A percentile compares a stretch with the other conserved stretches of the same genome.
These are phyloP conservation scores for Torymus auratus DNA, from an alignment of 2,888 invertebrate genomes.

Conservation along the genomic window DNA sequence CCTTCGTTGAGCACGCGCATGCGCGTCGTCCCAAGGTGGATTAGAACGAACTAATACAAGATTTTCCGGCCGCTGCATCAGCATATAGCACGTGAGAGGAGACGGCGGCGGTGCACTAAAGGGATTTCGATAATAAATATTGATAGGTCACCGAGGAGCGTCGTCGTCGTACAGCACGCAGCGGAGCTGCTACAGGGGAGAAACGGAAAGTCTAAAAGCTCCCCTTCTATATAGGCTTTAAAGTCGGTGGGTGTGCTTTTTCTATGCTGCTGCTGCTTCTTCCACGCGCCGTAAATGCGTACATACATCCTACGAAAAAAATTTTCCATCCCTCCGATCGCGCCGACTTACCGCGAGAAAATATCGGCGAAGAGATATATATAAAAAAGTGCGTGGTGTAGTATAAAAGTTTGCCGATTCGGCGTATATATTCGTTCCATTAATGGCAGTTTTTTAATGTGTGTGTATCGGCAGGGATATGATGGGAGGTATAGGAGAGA, in stretches of 20 bases:
- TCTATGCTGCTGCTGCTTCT: background rate
- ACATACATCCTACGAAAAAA: constrained; percentile 35
- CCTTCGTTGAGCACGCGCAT: background rate
- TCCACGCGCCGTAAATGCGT: constrained; percentile 27
- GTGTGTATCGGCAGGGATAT: background rate
- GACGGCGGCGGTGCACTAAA: constrained; percentile 54
- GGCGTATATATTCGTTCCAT: constrained; percentile 25
- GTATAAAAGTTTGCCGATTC: constrained; percentile 39
- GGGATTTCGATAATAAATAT: constrained; percentile 68
- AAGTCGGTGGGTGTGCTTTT: constrained; percentile 11
- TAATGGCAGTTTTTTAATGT: constrained; percentile 12
- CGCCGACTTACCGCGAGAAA: no score
- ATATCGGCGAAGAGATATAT: no score
- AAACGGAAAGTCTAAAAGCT: constrained; percentile 31
- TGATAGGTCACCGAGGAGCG: constrained; percentile 66
- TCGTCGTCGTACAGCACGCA: background rate
- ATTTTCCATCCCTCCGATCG: background rate
- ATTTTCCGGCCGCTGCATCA: constrained; percentile 46
- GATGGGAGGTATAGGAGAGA: background rate
- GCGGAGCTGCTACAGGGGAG: background rate
- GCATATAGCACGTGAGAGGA: constrained; percentile 35
- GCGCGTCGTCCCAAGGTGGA: constrained; percentile 43
- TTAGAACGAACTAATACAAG: constrained; percentile 54
- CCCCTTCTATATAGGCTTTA: constrained; percentile 37
- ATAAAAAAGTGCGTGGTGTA: no score